Percentiles rank a stretch among this genome's conserved stretches.
These are phyloP conservation scores for Uromys caudimaculatus DNA, from an alignment of 2,797 vertebrate genomes.

Conservation along the genomic window DNA sequence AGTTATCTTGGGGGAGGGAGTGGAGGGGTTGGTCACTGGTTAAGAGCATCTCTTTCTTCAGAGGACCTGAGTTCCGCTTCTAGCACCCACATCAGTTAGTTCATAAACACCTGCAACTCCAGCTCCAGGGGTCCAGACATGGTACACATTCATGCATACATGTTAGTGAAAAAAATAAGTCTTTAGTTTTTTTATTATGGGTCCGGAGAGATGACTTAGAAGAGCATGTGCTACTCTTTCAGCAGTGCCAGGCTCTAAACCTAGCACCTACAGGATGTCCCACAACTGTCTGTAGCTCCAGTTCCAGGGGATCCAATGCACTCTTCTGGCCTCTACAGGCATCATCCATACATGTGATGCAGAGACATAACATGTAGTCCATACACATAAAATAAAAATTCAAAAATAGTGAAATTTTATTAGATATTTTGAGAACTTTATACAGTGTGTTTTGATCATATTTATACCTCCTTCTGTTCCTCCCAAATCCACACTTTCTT, in stretches of 20 bases:
- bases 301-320: background rate
- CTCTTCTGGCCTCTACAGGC: background rate
- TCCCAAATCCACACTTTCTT: background rate
- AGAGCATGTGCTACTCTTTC: background rate
- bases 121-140: background rate
- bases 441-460: background rate
- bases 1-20: background rate
- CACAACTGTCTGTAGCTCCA: background rate
- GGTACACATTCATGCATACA: background rate
- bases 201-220: background rate
- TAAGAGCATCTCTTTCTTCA: background rate
- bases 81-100: background rate
- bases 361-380: background rate
- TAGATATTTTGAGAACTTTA: background rate
- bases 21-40: background rate
- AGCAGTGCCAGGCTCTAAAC: background rate
- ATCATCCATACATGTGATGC: background rate
- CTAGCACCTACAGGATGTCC: background rate
- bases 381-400: background rate
- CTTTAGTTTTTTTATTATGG: background rate
- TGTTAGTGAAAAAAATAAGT: background rate
- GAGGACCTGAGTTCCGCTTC: background rate
- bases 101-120: background rate
- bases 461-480: background rate
- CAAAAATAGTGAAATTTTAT: background rate